phyloP scores from a whole-genome alignment of 2,113 vertebrate genomes.

The Chrysemys picta region DNA sequence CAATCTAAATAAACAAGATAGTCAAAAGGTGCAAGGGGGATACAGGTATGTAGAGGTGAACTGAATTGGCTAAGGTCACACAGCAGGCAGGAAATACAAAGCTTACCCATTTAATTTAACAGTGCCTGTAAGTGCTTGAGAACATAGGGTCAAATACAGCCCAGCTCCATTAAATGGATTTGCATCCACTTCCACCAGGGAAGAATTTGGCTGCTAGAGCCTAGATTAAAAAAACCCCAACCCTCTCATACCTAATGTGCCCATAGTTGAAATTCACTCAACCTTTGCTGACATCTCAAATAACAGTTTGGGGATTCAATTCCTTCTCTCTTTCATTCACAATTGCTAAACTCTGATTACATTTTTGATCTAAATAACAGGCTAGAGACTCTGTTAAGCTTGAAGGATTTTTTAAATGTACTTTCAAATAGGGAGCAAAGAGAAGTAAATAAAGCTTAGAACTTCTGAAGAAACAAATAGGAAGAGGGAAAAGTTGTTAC shows the following conservation, averaged over 20 bases:
- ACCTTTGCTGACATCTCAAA: constrained; percentile 24
- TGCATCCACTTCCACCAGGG: background rate
- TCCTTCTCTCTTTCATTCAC: constrained; percentile 15
- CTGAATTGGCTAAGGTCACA: background rate
- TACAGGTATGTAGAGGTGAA: background rate
- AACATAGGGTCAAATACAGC: background rate
- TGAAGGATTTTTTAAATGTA: background rate
- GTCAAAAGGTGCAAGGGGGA: background rate
- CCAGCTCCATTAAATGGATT: constrained; percentile 31
- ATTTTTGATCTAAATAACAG: constrained; percentile 24
- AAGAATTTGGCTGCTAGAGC: background rate
- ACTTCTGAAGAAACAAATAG: background rate
- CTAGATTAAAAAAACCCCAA: background rate
- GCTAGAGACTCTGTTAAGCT: background rate
- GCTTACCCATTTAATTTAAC: background rate
- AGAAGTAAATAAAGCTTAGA: constrained; percentile 9
- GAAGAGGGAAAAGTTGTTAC: background rate
- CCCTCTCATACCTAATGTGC: background rate
- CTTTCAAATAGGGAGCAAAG: background rate
- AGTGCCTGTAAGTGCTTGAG: background rate
- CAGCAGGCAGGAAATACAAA: constrained; percentile 12
- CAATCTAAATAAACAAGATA: background rate
- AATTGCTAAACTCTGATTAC: background rate
- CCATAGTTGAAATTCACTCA: background rate
- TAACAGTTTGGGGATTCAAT: constrained; percentile 4